A percentile compares a stretch with the other conserved stretches of the same genome.
These are phyloP conservation scores for Troides oblongomaculatus DNA, from an alignment of 2,888 invertebrate species.

Conservation along the genomic window DNA sequence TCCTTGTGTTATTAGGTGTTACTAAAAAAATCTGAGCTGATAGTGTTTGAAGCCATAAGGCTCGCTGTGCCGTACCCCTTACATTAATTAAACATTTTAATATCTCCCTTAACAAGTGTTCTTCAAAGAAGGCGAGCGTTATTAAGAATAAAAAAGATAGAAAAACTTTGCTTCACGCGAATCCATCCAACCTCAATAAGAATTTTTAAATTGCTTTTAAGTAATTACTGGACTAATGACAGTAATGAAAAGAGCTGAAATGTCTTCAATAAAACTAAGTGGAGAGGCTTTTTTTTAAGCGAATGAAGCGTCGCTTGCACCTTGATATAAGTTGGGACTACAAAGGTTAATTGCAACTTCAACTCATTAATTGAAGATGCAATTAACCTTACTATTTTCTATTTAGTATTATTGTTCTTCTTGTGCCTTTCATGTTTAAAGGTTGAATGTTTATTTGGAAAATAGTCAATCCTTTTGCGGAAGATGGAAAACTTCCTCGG, in stretches of 20 bases:
- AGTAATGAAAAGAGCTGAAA: constrained; percentile 3
- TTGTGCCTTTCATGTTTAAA: too few relatives aligned
- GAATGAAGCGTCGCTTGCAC: neutral
- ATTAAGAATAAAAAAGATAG: constrained; percentile 4
- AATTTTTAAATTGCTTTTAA: constrained; percentile 6
- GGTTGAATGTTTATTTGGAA: too few relatives aligned
- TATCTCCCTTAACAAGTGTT: neutral
- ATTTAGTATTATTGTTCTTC: neutral
- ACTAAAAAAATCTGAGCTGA: neutral
- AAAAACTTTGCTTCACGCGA: neutral
- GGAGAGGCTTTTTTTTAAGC: neutral
- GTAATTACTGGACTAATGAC: constrained; percentile 5
- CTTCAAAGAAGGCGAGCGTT: neutral
- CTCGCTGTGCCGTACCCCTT: neutral
- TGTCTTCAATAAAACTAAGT: constrained; percentile 4
- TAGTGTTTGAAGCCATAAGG: neutral
- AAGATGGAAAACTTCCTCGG: too few relatives aligned
- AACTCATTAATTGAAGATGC: neutral
- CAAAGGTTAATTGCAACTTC: neutral
- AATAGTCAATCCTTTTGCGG: too few relatives aligned
- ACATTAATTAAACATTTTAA: neutral
- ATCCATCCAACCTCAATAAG: neutral
- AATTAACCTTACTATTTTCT: neutral
- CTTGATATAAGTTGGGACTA: neutral
- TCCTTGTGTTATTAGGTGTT: neutral